A percentile compares a stretch with the other conserved stretches of the same genome.
phyloP scores from a whole-genome alignment of 2,888 invertebrate species.

The Neuroscelio doddi region DNA sequence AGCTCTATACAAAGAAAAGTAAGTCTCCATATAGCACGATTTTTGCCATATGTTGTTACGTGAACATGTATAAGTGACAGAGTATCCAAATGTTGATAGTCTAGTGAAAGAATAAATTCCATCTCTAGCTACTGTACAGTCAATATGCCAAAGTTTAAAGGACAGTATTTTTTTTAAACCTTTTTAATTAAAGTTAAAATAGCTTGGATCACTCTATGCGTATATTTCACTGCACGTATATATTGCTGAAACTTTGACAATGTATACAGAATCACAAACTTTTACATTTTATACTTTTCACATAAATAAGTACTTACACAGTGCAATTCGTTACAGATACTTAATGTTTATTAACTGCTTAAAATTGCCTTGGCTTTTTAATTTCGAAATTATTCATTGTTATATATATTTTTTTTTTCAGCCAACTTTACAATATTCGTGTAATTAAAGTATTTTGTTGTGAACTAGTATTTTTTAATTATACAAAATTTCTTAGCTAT shows the following conservation, averaged over 20 bases:
- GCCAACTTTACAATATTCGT: too few species aligned
- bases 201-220: neutral
- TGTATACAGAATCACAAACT: too few species aligned
- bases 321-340: too few species aligned
- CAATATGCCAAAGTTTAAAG: neutral
- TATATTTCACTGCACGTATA: neutral
- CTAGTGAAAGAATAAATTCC: conserved; percentile 4
- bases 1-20: conserved; percentile 11
- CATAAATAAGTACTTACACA: too few species aligned
- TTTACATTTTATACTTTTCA: too few species aligned
- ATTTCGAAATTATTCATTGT: too few species aligned
- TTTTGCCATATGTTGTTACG: conserved; percentile 8
- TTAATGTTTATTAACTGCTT: too few species aligned
- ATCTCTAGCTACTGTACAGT: conserved; percentile 1
- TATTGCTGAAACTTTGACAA: neutral
- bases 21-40: conserved; percentile 14
- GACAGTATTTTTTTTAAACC: conserved; percentile 3
- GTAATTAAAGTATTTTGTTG: too few species aligned
- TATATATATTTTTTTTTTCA: too few species aligned
- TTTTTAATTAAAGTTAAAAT: conserved; percentile 5
- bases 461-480: too few species aligned
- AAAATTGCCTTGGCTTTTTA: too few species aligned
- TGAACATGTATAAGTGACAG: conserved; percentile 1
- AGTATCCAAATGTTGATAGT: conserved; percentile 7
- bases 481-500: too few species aligned